Percentiles rank a stretch among this genome's conserved stretches.
phyloP scores from a whole-genome alignment of 1,140 invertebrate species.

The Bombus vancouverensis region DNA sequence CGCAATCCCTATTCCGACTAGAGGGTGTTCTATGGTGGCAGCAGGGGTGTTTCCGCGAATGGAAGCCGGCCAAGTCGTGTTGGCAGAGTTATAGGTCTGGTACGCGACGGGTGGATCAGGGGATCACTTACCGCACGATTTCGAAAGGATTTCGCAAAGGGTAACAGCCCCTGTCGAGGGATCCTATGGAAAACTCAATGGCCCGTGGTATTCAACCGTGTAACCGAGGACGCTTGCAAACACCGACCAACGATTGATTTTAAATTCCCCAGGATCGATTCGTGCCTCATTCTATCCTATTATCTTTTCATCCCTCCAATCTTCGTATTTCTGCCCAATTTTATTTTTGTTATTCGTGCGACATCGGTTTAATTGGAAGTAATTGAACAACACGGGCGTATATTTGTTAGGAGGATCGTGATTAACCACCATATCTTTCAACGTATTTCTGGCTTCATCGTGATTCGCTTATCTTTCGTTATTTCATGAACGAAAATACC shows the following conservation, averaged over 20 bases:
- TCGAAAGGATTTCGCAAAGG: slow-evolving; percentile 56
- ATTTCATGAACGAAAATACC: slow-evolving; percentile 28
- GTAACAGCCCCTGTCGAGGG: slow-evolving; percentile 40
- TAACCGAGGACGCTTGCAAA: slow-evolving; percentile 43
- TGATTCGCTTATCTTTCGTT: slow-evolving; percentile 35
- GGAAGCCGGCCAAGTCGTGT: slow-evolving; percentile 65
- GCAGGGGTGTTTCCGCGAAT: slow-evolving; percentile 55
- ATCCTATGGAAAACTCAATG: slow-evolving; percentile 51
- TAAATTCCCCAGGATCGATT: slow-evolving; percentile 30
- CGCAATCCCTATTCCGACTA: slow-evolving; percentile 7
- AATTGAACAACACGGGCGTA: neutral
- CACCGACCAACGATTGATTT: slow-evolving; percentile 43
- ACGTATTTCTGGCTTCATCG: slow-evolving; percentile 20
- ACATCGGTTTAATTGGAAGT: slow-evolving; percentile 10
- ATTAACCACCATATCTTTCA: slow-evolving; percentile 24
- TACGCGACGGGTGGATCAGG: slow-evolving; percentile 62
- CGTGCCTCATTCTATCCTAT: neutral
- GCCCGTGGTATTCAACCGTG: slow-evolving; percentile 34
- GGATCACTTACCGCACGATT: slow-evolving; percentile 67
- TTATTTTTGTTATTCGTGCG: neutral
- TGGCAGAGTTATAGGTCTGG: slow-evolving; percentile 65
- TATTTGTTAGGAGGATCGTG: slow-evolving; percentile 11
- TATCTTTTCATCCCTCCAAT: neutral
- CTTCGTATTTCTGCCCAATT: neutral
- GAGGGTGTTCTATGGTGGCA: slow-evolving; percentile 22